Base-by-base conservation (phyloP, 2,113 vertebrate genomes). In the Eulemur rufifrons region DNA sequence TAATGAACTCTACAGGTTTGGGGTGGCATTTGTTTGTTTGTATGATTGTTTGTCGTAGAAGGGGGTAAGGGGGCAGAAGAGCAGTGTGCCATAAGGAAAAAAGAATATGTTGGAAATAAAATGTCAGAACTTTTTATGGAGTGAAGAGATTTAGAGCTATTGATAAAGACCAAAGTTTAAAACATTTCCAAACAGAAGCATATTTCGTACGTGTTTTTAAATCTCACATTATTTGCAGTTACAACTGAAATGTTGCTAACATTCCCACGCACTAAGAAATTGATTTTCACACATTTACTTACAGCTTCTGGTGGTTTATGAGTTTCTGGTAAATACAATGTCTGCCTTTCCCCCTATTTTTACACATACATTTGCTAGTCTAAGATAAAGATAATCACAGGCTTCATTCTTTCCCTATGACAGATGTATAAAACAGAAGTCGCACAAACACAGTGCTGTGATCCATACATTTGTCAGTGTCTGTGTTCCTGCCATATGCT, bases 191-290 rank as follows among this genome's bases (percentile, higher is more conserved):
- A 86, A 95, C 13, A 91, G 37, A 87, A 83, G 78, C 82, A 5
- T 34, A 71, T 78, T 78, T 96, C 68, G 42, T 73, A 89, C 97
- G 96, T 94, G 90, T 83, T 93, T 97, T 87, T 59, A 89, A 96
- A 81, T 91, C 80, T 94, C 95, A 97, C 56, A 17, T 94, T 96
- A 97, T 97, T 97, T 96, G 69, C 91, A 93, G 86, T 84, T 97
- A 83, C 17, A 81, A 56, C 61, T 77, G 74, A 94, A 91, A 89
- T 73, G 77, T 74, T 96, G 93, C 74, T 96, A 97, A 95, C 74
- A n/a, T 89, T 93, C 82, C 56, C 73, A 78, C 61, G 63, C 91
- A 89, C 39, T 14, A 87, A 91, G 91, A 96, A 96, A 97, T 71
- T 86, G 88, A 91, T 97, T 96, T 94, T 91, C 89, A 96, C 95